Percentiles rank a stretch among this genome's conserved stretches.
Conservation (phyloP, 2,797 vertebrate genomes). For the Hipposideros larvatus region DNA sequence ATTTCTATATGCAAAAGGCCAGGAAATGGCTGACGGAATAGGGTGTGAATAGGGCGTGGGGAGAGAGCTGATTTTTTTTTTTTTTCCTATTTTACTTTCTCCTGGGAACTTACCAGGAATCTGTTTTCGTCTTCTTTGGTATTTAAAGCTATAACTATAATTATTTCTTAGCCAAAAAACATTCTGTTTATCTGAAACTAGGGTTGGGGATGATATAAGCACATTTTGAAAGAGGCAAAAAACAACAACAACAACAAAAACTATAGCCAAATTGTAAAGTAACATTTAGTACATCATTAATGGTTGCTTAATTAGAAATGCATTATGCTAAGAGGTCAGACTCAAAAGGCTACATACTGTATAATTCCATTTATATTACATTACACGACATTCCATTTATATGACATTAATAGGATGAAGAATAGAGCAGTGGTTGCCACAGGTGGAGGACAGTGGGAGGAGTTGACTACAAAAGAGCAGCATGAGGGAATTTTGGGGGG, state of each 20-base stretch:
- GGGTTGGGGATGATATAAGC: background rate
- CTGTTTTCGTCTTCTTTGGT: background rate
- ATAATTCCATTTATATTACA: background rate
- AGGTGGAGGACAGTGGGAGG: background rate
- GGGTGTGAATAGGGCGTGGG: background rate
- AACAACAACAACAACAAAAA: background rate
- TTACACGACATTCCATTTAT: background rate
- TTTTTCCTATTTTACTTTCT: slow-evolving; percentile 30
- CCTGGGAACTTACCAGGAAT: background rate
- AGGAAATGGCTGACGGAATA: background rate
- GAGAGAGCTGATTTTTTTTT: background rate
- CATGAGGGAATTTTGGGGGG: background rate
- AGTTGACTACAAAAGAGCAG: background rate
- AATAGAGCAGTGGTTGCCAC: background rate
- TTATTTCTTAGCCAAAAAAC: background rate
- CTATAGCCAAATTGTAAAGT: background rate
- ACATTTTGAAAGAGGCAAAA: slow-evolving; percentile 38
- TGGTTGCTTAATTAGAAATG: background rate
- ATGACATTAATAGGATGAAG: background rate
- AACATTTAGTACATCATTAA: background rate
- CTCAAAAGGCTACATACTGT: background rate
- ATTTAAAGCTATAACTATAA: slow-evolving; percentile 15
- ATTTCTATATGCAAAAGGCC: slow-evolving; percentile 15
- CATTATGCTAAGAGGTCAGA: background rate
- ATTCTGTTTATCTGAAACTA: background rate